Evolutionary conservation across 2,888 invertebrate species (phyloP).

Genomic region (Tholera decimalis): DNA sequence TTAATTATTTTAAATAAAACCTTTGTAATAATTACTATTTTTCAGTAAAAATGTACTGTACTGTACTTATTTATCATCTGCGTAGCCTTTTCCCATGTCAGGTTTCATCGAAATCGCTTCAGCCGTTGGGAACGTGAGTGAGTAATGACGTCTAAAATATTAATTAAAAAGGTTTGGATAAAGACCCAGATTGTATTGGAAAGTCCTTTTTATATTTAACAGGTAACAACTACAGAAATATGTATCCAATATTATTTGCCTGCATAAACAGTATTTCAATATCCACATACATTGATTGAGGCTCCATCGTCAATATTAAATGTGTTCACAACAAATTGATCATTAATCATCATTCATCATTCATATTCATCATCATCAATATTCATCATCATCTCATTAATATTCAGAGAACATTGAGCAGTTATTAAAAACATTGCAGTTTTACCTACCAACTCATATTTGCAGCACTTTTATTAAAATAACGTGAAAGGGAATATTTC

Average conservation of each 20-base stretch:
- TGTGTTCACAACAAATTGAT: constrained; percentile 11
- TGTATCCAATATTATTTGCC: background rate
- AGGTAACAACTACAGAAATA: background rate
- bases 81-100: too few species aligned
- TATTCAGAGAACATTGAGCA: constrained; percentile 12
- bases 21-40: too few species aligned
- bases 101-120: background rate
- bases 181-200: too few species aligned
- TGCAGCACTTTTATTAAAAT: constrained; percentile 18
- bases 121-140: background rate
- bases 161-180: too few species aligned
- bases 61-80: too few species aligned
- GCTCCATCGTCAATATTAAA: constrained; percentile 7
- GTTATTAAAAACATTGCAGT: constrained; percentile 8
- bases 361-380: too few species aligned
- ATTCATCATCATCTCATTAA: too few species aligned
- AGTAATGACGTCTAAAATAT: too few species aligned
- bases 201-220: background rate
- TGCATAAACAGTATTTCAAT: background rate
- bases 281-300: background rate
- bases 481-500: background rate
- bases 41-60: too few species aligned
- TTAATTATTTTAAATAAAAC: background rate
- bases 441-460: constrained; percentile 1
- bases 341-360: too few species aligned